Conservation (phyloP, 2,888 invertebrate species). For the Plusia festucae region DNA sequence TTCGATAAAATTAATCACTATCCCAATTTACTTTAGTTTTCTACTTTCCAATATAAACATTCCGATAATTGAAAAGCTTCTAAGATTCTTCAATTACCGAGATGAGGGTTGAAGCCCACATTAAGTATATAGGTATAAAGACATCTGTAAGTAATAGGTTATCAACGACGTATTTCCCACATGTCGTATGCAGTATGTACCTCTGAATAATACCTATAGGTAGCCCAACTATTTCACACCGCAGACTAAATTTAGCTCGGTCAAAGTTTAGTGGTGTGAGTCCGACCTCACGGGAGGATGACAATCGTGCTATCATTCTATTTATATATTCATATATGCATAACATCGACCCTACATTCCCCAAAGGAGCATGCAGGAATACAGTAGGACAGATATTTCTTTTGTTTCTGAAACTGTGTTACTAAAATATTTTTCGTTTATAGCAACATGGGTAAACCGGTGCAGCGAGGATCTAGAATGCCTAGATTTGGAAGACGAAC, state of each 20-base stretch:
- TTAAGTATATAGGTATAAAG: background rate
- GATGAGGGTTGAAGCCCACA: background rate
- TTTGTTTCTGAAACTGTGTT: background rate
- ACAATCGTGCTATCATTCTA: constrained; percentile 42
- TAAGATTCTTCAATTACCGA: background rate
- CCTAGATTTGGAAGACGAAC: constrained; percentile 87
- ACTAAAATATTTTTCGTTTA: constrained; percentile 36
- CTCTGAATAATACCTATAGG: constrained; percentile 48
- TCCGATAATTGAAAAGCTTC: constrained; percentile 1
- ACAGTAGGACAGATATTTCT: background rate
- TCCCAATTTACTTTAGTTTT: constrained; percentile 2
- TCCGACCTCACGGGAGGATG: constrained; percentile 33
- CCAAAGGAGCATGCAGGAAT: background rate
- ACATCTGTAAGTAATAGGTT: background rate
- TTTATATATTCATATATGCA: constrained; percentile 22
- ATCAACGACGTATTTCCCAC: constrained; percentile 3
- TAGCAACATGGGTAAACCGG: constrained; percentile 94
- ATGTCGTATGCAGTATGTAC: constrained; percentile 8
- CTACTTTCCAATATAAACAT: background rate
- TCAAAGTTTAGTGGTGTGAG: constrained; percentile 41
- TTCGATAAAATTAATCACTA: background rate
- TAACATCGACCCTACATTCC: background rate
- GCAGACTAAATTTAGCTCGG: constrained; percentile 44
- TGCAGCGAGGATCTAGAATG: constrained; percentile 91
- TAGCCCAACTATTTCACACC: constrained; percentile 43